Evolutionary conservation across 2,888 invertebrate genomes (phyloP).

Genomic region (Agrochola lota): DNA sequence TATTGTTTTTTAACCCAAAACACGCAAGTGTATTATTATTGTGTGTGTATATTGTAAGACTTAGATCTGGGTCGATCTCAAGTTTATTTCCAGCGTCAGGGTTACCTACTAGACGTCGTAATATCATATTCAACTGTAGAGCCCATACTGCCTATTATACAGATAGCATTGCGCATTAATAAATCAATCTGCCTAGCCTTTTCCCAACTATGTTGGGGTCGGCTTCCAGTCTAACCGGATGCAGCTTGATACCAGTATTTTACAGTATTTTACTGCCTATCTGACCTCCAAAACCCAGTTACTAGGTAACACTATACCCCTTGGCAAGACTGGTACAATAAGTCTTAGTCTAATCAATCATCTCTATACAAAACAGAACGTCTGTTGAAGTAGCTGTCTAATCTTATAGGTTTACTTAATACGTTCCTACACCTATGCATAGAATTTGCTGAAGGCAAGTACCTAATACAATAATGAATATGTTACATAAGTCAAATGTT

Average conservation of each 20-base stretch:
- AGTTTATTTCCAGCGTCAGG: conserved; percentile 22
- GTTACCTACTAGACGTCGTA: not conserved
- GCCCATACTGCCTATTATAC: not conserved
- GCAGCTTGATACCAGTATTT: too few species aligned
- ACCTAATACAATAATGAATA: not conserved
- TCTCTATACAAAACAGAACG: not conserved
- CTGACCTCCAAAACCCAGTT: too few species aligned
- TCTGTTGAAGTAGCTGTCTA: not conserved
- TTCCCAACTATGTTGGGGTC: too few species aligned
- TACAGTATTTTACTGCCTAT: too few species aligned
- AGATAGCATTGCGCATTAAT: not conserved
- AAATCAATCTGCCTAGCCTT: too few species aligned
- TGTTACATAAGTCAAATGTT: not conserved
- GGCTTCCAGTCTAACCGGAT: too few species aligned
- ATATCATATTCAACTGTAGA: not conserved
- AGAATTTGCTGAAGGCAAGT: not conserved
- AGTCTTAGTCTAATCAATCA: not conserved
- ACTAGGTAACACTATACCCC: too few species aligned
- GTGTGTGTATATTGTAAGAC: not conserved
- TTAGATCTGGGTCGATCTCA: conserved; percentile 16
- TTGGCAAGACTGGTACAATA: too few species aligned
- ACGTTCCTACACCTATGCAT: not conserved
- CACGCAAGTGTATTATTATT: not conserved
- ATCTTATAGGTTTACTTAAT: not conserved
- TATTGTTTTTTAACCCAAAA: not conserved